Evolutionary conservation across 2,113 vertebrate species (phyloP), one percentile per base, ranked within the genome.

Genomic region (Zosterops hypoxanthus): DNA sequence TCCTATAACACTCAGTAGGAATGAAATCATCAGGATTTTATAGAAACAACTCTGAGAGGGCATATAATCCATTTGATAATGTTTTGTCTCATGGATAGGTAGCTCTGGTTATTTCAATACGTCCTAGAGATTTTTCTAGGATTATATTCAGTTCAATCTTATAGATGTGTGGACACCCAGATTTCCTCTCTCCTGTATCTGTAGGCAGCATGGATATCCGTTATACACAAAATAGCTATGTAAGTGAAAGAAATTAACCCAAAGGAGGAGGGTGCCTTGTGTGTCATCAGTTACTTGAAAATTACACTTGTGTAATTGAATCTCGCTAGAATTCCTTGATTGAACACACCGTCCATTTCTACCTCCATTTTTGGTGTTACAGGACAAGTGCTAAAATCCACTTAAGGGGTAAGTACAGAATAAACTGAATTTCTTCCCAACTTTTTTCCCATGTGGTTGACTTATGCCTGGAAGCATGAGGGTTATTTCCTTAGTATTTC

Each of bases 401-500:
- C 17, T 17, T 25, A 55, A 68, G 11, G 14, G 3, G 28, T 77
- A 64, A 86, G 8, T 33, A 64, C 22, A 65, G 47, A 90, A 73
- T 70, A 88, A 94, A 47, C 42, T 5, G 5, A 25, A 12, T 88
- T 90, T 77, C 68, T 80, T 77, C 47, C 65, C 59, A 80, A 12
- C 22, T 87, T 87, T 65, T 5, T 64, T 85, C 68, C 28, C 21
- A 4, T 71, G 56, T 0, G 0, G 26, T 66, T 95, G 47, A 86
- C 36, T 77, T 80, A 83, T 60, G 33, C 42, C 42, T 83, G 34
- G 63, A 92, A 94, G 42, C 76, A 60, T 41, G 59, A 73, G 34
- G 60, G 59, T 95, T 90, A 90, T 81, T 91, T 92, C 71, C 26
- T 18, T 88, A 86, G 33, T 39, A 85, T 73, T 93, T 90, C 55